These are phyloP conservation scores for Opisthograptis luteolata DNA, from an alignment of 2,888 invertebrate species.

Conservation along the genomic window DNA sequence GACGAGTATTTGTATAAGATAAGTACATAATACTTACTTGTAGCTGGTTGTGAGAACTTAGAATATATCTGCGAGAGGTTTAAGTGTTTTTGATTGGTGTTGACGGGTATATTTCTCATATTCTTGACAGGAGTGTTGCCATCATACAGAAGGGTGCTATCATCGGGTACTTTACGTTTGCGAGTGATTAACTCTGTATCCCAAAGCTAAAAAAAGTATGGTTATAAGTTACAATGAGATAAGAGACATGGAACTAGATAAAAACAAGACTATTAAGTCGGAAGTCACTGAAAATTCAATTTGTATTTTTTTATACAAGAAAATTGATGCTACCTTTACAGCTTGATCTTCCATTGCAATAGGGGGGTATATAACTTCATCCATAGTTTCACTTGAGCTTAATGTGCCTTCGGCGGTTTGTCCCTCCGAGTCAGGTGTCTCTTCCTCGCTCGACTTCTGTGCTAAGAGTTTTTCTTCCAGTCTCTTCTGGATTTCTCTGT, in stretches of 20 bases:
- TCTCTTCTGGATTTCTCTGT: slow-evolving; percentile 67
- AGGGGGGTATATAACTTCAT: slow-evolving; percentile 65
- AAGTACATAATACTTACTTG: slow-evolving; percentile 70
- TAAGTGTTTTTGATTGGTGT: slow-evolving; percentile 76
- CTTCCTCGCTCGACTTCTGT: slow-evolving; percentile 66
- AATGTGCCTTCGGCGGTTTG: slow-evolving; percentile 60
- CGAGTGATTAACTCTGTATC: slow-evolving; percentile 74
- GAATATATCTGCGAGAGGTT: slow-evolving; percentile 80
- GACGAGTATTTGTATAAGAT: background rate
- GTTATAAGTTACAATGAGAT: background rate
- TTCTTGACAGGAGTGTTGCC: slow-evolving; percentile 66
- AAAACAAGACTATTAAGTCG: no score
- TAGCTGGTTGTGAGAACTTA: slow-evolving; percentile 75
- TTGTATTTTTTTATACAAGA: no score
- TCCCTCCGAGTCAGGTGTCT: slow-evolving; percentile 59
- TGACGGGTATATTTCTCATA: slow-evolving; percentile 72
- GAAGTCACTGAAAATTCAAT: no score
- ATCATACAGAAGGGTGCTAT: slow-evolving; percentile 62
- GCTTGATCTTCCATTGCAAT: slow-evolving; percentile 78
- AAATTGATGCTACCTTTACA: slow-evolving; percentile 53
- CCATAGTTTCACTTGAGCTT: slow-evolving; percentile 57
- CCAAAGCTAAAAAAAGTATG: slow-evolving; percentile 62
- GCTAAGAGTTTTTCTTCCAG: slow-evolving; percentile 68
- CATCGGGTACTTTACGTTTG: slow-evolving; percentile 74
- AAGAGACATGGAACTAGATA: no score